Evolutionary conservation across 2,888 invertebrate species (phyloP), one percentile per base, ranked within the genome.

Genomic region (Tholera decimalis): DNA sequence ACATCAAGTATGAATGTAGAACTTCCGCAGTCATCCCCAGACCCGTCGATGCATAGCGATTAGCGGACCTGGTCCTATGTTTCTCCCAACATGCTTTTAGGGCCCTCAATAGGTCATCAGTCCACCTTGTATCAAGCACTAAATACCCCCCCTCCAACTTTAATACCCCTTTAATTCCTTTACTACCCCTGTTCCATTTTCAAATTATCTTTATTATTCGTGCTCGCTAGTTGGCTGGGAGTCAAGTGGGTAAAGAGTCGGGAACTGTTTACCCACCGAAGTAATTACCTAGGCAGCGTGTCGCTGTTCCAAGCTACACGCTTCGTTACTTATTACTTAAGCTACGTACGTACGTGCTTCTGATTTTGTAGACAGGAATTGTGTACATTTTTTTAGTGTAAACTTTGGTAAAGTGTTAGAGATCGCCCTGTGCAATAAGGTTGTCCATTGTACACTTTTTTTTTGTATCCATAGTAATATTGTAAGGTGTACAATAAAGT

Each of bases 171-270:
- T n/a, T 51, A 35, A 56, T 70, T 53, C 39, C 33, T 8, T 43
- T 55, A 75, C 37, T 54, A 37, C 22, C 15, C 44, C 43, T 9
- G 37, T 51, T 11, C 72, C 53, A 66, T 79, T 77, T 62, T 60
- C 30, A 68, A 78, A 82, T 81, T 82, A 79, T 77, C 77, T 82
- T 70, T 71, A 79, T 79, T 74, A 77, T 75, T 77, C 65, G 71
- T 64, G 70, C 82, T 75, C 59, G 80, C 54, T 51, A 75, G 68
- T 85, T 84, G 80, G 83, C 84, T 70, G 56, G 30, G 65, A 73
- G 65, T 85, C 78, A 79, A 85, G 77, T 72, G 58, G 59, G 50
- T 55, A 73, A 79, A 73, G 72, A 64, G 73, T 67, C 66, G 71
- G 61, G 64, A 71, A 73, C 72, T 77, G 73, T 80, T 76, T 75